Conservation (phyloP, 2,797 vertebrate genomes). For the Brachyrhaphis roseni region DNA sequence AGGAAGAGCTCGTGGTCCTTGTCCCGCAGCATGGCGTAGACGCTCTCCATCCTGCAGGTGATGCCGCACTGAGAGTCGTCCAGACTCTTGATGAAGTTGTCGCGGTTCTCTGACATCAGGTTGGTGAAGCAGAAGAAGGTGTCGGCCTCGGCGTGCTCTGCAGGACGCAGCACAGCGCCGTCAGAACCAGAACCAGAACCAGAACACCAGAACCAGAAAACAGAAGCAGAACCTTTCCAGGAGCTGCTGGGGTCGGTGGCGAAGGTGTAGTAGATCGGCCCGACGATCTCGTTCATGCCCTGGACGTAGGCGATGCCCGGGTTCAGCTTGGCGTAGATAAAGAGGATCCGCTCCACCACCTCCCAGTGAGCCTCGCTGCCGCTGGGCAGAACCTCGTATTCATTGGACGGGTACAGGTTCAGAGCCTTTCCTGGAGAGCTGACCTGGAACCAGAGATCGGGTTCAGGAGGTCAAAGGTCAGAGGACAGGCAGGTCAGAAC, state of each 20-base stretch:
- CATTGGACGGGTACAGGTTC: constrained; percentile 83
- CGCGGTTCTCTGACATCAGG: constrained; percentile 97
- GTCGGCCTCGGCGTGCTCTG: constrained; percentile 96
- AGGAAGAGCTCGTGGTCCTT: constrained; percentile 92
- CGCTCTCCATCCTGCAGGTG: constrained; percentile 97
- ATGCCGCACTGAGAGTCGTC: constrained; percentile 98
- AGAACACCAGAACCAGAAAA: neutral
- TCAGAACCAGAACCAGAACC: neutral
- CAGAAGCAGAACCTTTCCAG: constrained; percentile 87
- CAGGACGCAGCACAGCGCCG: neutral
- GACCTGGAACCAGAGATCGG: constrained; percentile 76
- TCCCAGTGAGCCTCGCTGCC: constrained; percentile 98
- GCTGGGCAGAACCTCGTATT: constrained; percentile 90
- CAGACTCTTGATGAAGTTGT: constrained; percentile 99
- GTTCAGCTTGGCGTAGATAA: constrained; percentile 99
- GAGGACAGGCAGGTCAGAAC: neutral
- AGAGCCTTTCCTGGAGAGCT: constrained; percentile 90
- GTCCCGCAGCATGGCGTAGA: constrained; percentile 93
- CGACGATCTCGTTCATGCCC: constrained; percentile 99
- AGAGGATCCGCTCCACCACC: constrained; percentile 96
- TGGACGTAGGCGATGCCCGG: constrained; percentile 97
- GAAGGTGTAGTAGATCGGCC: constrained; percentile 97
- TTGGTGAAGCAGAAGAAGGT: constrained; percentile 99
- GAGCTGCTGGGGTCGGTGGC: constrained; percentile 91
- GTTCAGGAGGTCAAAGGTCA: too few relatives aligned